Conservation (phyloP, 2,888 invertebrate genomes). For the Chymomyza procnemis region DNA sequence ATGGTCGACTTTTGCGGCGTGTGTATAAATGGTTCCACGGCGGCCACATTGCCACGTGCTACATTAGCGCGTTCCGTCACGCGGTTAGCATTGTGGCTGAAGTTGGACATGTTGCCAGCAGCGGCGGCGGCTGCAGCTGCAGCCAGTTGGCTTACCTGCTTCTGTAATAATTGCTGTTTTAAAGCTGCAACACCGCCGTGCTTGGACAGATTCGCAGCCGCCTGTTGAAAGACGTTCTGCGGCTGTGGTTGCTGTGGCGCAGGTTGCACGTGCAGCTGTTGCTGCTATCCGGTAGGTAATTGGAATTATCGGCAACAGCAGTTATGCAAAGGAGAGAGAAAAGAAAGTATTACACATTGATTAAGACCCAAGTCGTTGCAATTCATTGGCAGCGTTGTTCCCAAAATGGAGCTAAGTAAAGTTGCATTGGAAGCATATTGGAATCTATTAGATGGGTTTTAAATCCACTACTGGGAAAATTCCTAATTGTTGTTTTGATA, state of each 20-base stretch:
- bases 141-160: conserved; percentile 64
- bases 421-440: too few species aligned
- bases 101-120: conserved; percentile 43
- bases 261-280: conserved; percentile 35
- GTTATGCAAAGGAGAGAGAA: too few species aligned
- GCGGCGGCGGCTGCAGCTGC: conserved; percentile 55
- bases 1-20: conserved; percentile 84
- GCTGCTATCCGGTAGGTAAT: conserved; percentile 39
- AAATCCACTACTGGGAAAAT: too few species aligned
- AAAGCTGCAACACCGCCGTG: conserved; percentile 72
- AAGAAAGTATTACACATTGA: too few species aligned
- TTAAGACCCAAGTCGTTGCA: too few species aligned
- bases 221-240: conserved; percentile 28
- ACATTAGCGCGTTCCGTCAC: conserved; percentile 59
- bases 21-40: conserved; percentile 92
- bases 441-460: too few species aligned
- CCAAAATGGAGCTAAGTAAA: too few species aligned
- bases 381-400: too few species aligned
- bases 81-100: conserved; percentile 55
- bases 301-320: too few species aligned
- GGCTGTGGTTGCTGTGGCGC: conserved; percentile 40
- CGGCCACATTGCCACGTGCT: conserved; percentile 88
- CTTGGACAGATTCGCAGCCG: conserved; percentile 40
- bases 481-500: too few species aligned
- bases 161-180: conserved; percentile 72